Evolutionary conservation across 2,797 vertebrate genomes (phyloP).

Genomic region (Notamacropus eugenii): DNA sequence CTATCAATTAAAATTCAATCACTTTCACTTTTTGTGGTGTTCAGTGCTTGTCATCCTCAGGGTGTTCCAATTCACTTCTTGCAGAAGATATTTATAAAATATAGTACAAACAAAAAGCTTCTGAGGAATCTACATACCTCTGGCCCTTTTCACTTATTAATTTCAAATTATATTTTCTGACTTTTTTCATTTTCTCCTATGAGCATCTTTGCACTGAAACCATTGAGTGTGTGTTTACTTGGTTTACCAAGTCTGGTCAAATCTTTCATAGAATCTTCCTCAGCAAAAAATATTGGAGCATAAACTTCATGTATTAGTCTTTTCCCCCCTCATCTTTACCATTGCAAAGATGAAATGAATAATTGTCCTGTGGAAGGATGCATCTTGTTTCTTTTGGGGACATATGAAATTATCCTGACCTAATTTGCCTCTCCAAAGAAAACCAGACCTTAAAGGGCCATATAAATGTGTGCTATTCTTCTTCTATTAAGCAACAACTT

Average conservation of each 20-base stretch:
- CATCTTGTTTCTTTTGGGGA: neutral
- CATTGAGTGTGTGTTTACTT: neutral
- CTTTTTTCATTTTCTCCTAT: neutral
- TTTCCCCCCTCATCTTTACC: neutral
- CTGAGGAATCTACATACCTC: neutral
- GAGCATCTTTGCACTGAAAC: neutral
- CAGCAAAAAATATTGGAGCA: neutral
- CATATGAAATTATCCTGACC: neutral
- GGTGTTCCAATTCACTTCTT: neutral
- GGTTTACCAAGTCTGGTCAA: neutral
- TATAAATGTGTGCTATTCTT: neutral
- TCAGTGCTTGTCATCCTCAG: neutral
- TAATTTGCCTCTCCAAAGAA: neutral
- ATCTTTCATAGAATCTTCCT: neutral
- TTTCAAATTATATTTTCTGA: neutral
- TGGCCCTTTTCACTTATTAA: neutral
- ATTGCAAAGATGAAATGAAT: neutral
- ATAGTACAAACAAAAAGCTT: neutral
- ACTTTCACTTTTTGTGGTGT: neutral
- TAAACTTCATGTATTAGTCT: neutral
- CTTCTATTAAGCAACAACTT: neutral
- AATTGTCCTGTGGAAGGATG: neutral
- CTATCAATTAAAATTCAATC: neutral
- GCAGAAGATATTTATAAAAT: neutral
- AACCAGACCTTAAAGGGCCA: neutral